Evolutionary conservation across 2,113 vertebrate genomes (phyloP), one percentile per base, ranked within the genome.

Genomic region (Chaetops frenatus): DNA sequence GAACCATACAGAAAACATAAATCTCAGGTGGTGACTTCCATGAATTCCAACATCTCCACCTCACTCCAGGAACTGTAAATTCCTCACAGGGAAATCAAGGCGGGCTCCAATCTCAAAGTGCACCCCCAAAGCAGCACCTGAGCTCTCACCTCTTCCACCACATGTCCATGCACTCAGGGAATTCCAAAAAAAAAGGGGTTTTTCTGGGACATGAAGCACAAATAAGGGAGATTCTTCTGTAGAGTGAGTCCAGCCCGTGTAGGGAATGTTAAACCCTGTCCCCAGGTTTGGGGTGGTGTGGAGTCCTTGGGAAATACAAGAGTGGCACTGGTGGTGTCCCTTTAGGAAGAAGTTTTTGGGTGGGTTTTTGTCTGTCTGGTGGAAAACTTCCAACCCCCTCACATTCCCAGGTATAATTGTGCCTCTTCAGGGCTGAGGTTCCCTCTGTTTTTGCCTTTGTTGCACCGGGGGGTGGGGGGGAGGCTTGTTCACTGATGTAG

Each of bases 21-120:
- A 92, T 64, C 6, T 83, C 40, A 25, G 35, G 45, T 81, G 66
- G 70, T 88, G 69, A 48, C 61, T 82, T 36, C 78, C 60, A 44
- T 54, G 62, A 72, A 42, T 70, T 86, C 58, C 56, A 70, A 12
- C 19, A 54, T 10, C 56, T 71, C 69, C 66, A 61, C 18, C 80
- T 90, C 78, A 40, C 33, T 79, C 83, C 58, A 87, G 79, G 50
- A 94, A 7, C n/a, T 35, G 16, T 64, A 90, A 94, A 92, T 88
- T 53, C 76, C 69, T 84, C 91, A 27, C 72, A 93, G 44, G 1
- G 33, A 70, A 96, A 94, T 84, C 91, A 62, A 64, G 92, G 71
- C 76, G 66, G 72, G 67, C 65, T 74, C 54, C 61, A 79, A 44
- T 56, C 24, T 77, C 57, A 60, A 64, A 85, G 48, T 87, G 51